Conservation (phyloP, 2,888 invertebrate species). For the Acronicta aceris region DNA sequence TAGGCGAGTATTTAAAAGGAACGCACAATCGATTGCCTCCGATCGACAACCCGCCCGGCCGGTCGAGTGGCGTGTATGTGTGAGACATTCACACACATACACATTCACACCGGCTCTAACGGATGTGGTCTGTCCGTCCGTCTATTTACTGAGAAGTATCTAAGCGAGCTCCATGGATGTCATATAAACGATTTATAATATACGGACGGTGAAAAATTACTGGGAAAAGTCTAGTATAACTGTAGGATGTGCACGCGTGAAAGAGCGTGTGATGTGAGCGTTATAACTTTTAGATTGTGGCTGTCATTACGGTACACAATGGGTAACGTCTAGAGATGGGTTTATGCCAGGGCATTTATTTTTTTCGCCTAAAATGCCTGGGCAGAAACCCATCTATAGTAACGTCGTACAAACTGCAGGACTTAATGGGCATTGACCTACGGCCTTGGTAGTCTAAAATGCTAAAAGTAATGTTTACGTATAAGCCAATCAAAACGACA, state of each 20-base stretch:
- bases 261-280: constrained; percentile 54
- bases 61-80: constrained; percentile 62
- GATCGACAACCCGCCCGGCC: constrained; percentile 72
- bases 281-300: constrained; percentile 13
- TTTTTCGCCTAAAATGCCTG: too few species aligned
- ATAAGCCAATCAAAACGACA: too few species aligned
- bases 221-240: constrained; percentile 61
- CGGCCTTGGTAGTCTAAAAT: neutral
- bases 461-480: too few species aligned
- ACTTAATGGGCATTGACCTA: neutral
- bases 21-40: constrained; percentile 77
- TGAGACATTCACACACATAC: constrained; percentile 52
- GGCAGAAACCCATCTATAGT: too few species aligned
- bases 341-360: too few species aligned
- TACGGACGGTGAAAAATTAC: constrained; percentile 51
- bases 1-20: constrained; percentile 72
- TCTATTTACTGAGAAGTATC: constrained; percentile 65
- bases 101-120: constrained; percentile 62
- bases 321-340: too few species aligned
- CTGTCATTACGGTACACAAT: constrained; percentile 37
- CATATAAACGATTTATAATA: constrained; percentile 64
- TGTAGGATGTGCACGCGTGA: constrained; percentile 43
- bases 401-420: neutral
- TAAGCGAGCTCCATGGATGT: constrained; percentile 57
- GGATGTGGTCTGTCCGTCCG: constrained; percentile 74